These are phyloP conservation scores for Magallana nippona DNA, from an alignment of 2,888 invertebrate genomes.

Conservation along the genomic window DNA sequence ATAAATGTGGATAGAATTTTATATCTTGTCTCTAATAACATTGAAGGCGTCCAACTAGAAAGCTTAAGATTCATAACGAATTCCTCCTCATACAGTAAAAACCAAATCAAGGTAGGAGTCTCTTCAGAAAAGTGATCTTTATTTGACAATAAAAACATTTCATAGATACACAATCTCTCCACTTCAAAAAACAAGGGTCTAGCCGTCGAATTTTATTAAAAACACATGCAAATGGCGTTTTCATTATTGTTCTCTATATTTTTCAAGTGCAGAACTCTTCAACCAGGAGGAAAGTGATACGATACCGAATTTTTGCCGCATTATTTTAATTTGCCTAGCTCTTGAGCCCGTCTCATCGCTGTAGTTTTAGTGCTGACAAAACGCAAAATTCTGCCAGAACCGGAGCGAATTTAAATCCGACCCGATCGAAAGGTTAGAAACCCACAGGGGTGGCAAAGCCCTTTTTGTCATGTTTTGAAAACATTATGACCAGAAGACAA, in stretches of 20 bases:
- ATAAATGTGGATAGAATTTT: not conserved
- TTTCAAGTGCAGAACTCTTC: slow-evolving; percentile 24
- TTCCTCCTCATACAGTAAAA: slow-evolving; percentile 14
- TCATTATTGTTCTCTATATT: slow-evolving; percentile 26
- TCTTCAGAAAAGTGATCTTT: slow-evolving; percentile 29
- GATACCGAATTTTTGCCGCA: not conserved
- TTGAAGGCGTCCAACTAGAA: slow-evolving; percentile 20
- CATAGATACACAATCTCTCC: slow-evolving; percentile 16
- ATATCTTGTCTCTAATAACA: slow-evolving; percentile 30
- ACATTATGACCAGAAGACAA: not conserved
- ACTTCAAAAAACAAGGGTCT: slow-evolving; percentile 15
- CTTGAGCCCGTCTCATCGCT: slow-evolving; percentile 14
- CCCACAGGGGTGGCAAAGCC: not conserved
- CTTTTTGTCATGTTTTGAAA: not conserved
- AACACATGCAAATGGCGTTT: slow-evolving; percentile 32
- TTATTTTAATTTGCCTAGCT: slow-evolving; percentile 2
- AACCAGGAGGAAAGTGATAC: not conserved
- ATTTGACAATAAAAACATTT: slow-evolving; percentile 33
- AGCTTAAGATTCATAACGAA: slow-evolving; percentile 35
- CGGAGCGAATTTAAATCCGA: not conserved
- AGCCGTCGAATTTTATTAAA: slow-evolving; percentile 24
- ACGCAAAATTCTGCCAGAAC: slow-evolving; percentile 19
- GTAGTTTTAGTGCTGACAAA: slow-evolving; percentile 9
- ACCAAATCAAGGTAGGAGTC: slow-evolving; percentile 15
- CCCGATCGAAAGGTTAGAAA: not conserved